phyloP scores from a whole-genome alignment of 2,888 invertebrate species.

The Conchocele bisecta region DNA sequence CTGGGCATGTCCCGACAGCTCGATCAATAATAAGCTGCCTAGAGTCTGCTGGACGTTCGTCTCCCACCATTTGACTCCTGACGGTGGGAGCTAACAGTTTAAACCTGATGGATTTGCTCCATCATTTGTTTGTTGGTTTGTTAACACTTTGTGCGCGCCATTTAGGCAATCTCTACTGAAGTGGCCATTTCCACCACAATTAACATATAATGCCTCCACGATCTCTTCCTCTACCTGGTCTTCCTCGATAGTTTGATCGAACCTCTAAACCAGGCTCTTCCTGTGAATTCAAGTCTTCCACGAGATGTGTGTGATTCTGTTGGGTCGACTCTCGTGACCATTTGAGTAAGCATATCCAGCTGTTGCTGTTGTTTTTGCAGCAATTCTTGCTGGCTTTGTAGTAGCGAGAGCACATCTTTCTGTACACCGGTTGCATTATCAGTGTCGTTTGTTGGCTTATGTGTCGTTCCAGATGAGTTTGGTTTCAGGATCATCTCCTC shows the following conservation, averaged over 20 bases:
- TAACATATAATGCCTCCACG: neutral
- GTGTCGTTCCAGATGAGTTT: too few species aligned
- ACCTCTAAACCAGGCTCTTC: neutral
- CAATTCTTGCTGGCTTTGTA: neutral
- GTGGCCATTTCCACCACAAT: neutral
- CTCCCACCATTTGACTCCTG: neutral
- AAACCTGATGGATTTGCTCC: too few species aligned
- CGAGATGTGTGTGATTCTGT: neutral
- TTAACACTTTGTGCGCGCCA: neutral
- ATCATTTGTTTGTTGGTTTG: too few species aligned
- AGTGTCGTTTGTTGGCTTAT: too few species aligned
- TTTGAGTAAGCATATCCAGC: neutral
- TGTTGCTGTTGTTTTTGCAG: neutral
- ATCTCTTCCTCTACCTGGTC: neutral
- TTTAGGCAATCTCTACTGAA: neutral
- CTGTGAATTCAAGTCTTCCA: neutral
- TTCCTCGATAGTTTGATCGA: too few species aligned
- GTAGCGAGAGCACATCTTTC: neutral
- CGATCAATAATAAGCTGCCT: neutral
- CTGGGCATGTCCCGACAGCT: neutral
- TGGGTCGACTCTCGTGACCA: neutral
- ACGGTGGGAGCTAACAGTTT: neutral
- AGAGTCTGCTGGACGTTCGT: neutral
- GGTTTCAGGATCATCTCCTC: too few species aligned
- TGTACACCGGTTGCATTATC: neutral